Conservation (phyloP, 2,113 vertebrate species). For the Aegypius monachus region DNA sequence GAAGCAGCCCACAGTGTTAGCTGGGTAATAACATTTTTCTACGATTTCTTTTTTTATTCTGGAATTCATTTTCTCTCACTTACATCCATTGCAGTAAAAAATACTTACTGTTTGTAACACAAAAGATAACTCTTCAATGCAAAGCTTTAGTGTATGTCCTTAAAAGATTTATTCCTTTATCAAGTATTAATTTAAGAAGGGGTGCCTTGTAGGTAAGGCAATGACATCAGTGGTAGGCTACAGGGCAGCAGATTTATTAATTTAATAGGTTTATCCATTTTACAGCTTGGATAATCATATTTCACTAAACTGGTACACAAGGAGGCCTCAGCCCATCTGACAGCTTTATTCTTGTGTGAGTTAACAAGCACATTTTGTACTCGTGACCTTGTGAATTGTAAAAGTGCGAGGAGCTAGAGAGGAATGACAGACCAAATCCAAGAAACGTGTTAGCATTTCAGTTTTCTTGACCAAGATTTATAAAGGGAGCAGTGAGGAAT, state of each 20-base stretch:
- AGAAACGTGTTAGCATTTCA: slow-evolving; percentile 29
- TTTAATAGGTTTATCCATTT: slow-evolving; percentile 44
- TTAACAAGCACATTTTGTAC: slow-evolving; percentile 68
- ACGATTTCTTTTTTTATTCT: background rate
- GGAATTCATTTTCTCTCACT: slow-evolving; percentile 50
- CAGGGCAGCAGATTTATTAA: slow-evolving; percentile 31
- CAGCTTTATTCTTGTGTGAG: slow-evolving; percentile 67
- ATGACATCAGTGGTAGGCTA: background rate
- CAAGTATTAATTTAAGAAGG: slow-evolving; percentile 59
- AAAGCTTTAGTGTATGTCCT: slow-evolving; percentile 13
- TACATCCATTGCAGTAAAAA: slow-evolving; percentile 14
- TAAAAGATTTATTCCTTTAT: slow-evolving; percentile 37
- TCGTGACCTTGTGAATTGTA: slow-evolving; percentile 58
- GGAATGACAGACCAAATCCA: slow-evolving; percentile 55
- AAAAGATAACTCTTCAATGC: slow-evolving; percentile 13
- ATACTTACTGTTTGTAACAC: slow-evolving; percentile 32
- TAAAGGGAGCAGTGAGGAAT: background rate
- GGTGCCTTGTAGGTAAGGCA: slow-evolving; percentile 31
- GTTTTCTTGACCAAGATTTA: background rate
- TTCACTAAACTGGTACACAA: slow-evolving; percentile 67
- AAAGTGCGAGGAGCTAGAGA: slow-evolving; percentile 27
- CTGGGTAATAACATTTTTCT: background rate
- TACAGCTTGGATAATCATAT: slow-evolving; percentile 64
- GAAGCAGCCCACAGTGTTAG: background rate
- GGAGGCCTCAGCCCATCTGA: slow-evolving; percentile 60